Evolutionary conservation across 2,888 invertebrate species (phyloP).

Genomic region (Drosophila pseudotakahashii): DNA sequence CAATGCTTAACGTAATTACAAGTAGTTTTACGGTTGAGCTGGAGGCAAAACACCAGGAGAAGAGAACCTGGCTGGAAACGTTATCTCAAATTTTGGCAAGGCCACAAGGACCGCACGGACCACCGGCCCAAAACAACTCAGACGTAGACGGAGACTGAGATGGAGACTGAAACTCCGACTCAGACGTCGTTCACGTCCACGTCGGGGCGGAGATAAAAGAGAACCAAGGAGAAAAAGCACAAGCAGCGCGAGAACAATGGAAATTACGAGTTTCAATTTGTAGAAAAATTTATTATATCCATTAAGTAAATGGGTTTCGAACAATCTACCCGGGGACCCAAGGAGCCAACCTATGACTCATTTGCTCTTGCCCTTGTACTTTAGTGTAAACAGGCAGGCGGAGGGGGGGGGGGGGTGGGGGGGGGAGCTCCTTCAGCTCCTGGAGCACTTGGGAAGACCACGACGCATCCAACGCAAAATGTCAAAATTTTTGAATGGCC

Average conservation of each 20-base stretch:
- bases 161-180: not conserved
- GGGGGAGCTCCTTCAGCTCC: no score
- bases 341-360: slow-evolving; percentile 44
- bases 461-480: slow-evolving; percentile 67
- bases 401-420: no score
- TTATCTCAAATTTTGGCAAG: slow-evolving; percentile 12
- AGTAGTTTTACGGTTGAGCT: slow-evolving; percentile 66
- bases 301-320: slow-evolving; percentile 84
- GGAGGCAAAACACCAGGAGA: slow-evolving; percentile 8
- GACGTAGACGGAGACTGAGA: not conserved
- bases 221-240: slow-evolving; percentile 4
- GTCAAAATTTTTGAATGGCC: slow-evolving; percentile 76
- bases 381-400: slow-evolving; percentile 30
- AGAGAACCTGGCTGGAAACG: not conserved
- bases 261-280: slow-evolving; percentile 84
- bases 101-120: slow-evolving; percentile 17
- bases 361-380: slow-evolving; percentile 16
- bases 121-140: slow-evolving; percentile 7
- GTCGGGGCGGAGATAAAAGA: not conserved
- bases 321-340: slow-evolving; percentile 57
- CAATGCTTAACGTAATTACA: slow-evolving; percentile 80
- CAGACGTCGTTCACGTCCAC: not conserved
- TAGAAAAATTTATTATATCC: slow-evolving; percentile 84
- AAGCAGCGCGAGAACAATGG: slow-evolving; percentile 73
- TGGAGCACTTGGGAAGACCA: not conserved